These are phyloP conservation scores for Ennomos fuscantarius DNA, from an alignment of 2,888 invertebrate species.

Conservation along the genomic window DNA sequence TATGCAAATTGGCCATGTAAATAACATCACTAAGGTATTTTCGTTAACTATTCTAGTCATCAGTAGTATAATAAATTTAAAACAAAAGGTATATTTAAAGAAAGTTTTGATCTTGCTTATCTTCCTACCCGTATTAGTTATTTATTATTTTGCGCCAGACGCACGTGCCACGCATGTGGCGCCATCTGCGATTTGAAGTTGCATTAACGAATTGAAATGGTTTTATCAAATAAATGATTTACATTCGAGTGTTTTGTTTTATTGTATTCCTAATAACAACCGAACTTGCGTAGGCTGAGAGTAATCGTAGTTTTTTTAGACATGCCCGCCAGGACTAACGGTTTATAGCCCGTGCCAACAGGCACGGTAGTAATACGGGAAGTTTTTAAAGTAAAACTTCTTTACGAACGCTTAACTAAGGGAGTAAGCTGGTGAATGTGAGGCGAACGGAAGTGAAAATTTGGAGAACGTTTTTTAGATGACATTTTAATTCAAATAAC, in stretches of 20 bases:
- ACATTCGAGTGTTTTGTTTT: slow-evolving; percentile 59
- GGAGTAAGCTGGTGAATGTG: no score
- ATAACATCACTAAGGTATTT: slow-evolving; percentile 33
- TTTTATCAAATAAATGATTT: slow-evolving; percentile 67
- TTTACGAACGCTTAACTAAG: no score
- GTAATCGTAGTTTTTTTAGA: no score
- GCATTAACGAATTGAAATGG: slow-evolving; percentile 41
- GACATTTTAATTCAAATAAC: no score
- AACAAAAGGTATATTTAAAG: slow-evolving; percentile 55
- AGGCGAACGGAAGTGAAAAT: no score
- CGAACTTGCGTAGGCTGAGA: no score
- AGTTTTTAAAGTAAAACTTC: no score
- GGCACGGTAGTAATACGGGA: no score
- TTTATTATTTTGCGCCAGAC: slow-evolving; percentile 24
- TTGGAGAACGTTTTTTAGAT: no score
- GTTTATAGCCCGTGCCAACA: no score
- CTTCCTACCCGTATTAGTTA: slow-evolving; percentile 31
- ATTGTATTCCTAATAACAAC: slow-evolving; percentile 2
- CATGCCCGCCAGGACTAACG: no score
- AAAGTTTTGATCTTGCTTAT: slow-evolving; percentile 54
- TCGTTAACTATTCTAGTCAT: slow-evolving; percentile 58
- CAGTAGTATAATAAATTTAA: slow-evolving; percentile 61
- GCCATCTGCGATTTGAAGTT: slow-evolving; percentile 49
- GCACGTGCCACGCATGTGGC: slow-evolving; percentile 31
- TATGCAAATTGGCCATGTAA: slow-evolving; percentile 26